Evolutionary conservation across 2,888 invertebrate genomes (phyloP), one percentile per base, ranked within the genome.

Genomic region (Lasius fuliginosus): DNA sequence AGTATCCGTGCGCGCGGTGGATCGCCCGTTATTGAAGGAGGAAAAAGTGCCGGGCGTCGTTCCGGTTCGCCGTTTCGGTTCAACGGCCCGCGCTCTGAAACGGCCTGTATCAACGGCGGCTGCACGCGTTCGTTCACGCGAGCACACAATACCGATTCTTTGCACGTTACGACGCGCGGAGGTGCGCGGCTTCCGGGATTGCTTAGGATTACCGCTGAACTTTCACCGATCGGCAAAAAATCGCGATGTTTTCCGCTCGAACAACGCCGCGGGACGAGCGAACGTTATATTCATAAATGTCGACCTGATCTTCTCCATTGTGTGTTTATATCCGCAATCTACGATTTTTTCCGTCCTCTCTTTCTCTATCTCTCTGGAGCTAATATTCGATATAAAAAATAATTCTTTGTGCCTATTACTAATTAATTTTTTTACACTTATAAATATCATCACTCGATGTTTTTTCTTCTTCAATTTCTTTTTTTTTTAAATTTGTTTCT

Each of bases 211-310:
- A 88, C 83, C 79, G 62, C 76, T 84, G 85, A 90, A 91, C 90
- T 90, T 90, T 90, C 90, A 91, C 90, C 91, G 87, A 88, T 91
- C 90, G 68, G 40, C 58, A 87, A 88, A 89, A 90, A 90, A 84
- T 82, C 84, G n/a, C 42, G 11, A 76, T 87, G 77, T 90, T 88
- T 86, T 86, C 83, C 71, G 81, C 82, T 85, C 76, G 84, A 87
- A 86, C 87, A 85, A 90, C 89, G 86, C 74, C 65, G 40, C 75
- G 71, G 67, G 23, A 85, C 82, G 69, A 33, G n/a, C 36, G 8
- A 67, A 53, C 30, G 53, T 56, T 68, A 53, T 67, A 40, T 77
- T 56, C 69, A 68, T 77, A 68, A 77, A 77, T 53, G 76, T 12
- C 53, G 53, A 27, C 11, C 68, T 27, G 36, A 76, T 15, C 68